These are phyloP conservation scores for Zosterops hypoxanthus DNA, from an alignment of 2,113 vertebrate genomes.

Conservation along the genomic window DNA sequence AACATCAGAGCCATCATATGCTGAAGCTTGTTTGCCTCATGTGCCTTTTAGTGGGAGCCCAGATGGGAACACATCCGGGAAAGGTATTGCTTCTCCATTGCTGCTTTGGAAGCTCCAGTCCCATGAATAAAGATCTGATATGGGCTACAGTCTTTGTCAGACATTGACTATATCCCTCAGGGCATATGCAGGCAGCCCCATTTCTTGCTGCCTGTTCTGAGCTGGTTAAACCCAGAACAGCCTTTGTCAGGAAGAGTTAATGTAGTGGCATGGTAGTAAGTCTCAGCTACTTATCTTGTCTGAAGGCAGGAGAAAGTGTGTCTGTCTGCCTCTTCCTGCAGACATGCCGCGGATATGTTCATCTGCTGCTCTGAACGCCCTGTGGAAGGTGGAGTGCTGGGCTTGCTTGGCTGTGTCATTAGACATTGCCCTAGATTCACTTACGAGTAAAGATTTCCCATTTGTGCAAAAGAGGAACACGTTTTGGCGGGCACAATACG, in stretches of 20 bases:
- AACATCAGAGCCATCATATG: neutral
- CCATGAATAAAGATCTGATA: neutral
- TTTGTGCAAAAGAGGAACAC: neutral
- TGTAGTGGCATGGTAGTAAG: neutral
- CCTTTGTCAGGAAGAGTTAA: neutral
- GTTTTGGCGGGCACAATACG: neutral
- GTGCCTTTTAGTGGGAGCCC: neutral
- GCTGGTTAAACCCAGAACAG: neutral
- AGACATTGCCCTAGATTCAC: neutral
- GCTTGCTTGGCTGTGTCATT: neutral
- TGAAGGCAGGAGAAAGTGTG: neutral
- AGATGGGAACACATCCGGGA: neutral
- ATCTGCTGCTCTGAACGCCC: neutral
- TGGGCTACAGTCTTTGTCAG: neutral
- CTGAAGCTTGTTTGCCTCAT: neutral
- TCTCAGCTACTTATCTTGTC: neutral
- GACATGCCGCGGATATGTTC: fast-evolving
- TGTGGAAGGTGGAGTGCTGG: neutral
- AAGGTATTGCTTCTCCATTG: neutral
- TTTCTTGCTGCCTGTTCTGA: neutral
- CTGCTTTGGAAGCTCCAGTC: neutral
- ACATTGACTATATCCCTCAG: neutral
- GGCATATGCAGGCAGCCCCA: neutral
- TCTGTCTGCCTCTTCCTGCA: neutral
- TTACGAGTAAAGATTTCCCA: neutral